Evolutionary conservation across 2,113 vertebrate genomes (phyloP).

Genomic region (Ameiurus melas): DNA sequence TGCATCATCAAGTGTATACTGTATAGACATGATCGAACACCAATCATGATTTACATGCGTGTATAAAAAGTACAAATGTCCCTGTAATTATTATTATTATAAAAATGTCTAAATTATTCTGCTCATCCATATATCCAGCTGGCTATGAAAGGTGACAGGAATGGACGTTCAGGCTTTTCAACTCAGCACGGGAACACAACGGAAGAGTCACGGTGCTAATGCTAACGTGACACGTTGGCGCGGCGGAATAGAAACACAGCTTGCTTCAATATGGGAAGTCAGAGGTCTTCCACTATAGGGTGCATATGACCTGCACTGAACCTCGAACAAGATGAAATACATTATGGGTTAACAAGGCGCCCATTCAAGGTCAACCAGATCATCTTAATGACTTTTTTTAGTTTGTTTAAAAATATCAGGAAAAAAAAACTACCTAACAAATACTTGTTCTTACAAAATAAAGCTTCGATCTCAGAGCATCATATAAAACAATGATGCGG

Average conservation of each 20-base stretch:
- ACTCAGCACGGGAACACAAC: conserved; percentile 2
- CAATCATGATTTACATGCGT: not conserved
- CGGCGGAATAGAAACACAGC: conserved; percentile 17
- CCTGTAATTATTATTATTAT: not conserved
- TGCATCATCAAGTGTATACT: not conserved
- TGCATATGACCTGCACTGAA: conserved; percentile 20
- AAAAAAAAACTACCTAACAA: not conserved
- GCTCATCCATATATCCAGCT: not conserved
- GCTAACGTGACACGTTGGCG: not conserved
- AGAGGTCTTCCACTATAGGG: conserved; percentile 29
- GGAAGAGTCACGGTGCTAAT: not conserved
- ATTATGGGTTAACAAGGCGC: not conserved
- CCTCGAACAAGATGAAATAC: not conserved
- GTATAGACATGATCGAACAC: no score
- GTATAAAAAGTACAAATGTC: not conserved
- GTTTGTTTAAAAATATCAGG: not conserved
- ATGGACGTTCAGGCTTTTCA: not conserved
- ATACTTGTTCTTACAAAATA: not conserved
- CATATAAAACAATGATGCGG: not conserved
- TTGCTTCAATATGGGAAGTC: conserved; percentile 14
- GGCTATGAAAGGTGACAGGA: not conserved
- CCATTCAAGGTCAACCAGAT: not conserved
- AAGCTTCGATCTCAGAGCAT: not conserved
- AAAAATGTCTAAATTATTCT: not conserved
- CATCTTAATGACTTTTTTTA: not conserved